A percentile compares a stretch with the other conserved stretches of the same genome.
These are phyloP conservation scores for Coenonympha glycerion DNA, from an alignment of 2,888 invertebrate genomes.

Conservation along the genomic window DNA sequence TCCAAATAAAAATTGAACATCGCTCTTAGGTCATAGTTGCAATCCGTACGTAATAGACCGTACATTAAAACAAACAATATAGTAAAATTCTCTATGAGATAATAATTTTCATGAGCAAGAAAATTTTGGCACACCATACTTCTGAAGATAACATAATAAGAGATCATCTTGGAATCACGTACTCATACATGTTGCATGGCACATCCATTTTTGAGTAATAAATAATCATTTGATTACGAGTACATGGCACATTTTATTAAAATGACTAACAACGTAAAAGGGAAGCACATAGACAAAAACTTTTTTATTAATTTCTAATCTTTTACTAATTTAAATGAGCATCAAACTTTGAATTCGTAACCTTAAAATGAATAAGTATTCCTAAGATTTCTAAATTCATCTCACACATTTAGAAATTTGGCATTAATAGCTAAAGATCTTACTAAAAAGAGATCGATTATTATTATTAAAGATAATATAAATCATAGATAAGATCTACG, in stretches of 20 bases:
- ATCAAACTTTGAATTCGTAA: constrained; percentile 9
- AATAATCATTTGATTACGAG: too few species aligned
- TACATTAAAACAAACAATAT: constrained; percentile 15
- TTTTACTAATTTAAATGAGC: constrained; percentile 20
- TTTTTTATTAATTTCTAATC: constrained; percentile 1
- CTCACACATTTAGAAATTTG: constrained; percentile 26
- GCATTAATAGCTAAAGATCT: constrained; percentile 21
- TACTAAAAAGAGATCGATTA: constrained; percentile 26
- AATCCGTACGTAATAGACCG: too few species aligned
- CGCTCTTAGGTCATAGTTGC: too few species aligned
- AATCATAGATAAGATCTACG: not conserved
- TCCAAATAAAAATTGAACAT: not conserved
- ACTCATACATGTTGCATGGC: constrained; percentile 25
- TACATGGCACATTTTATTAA: constrained; percentile 7
- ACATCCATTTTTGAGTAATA: constrained; percentile 18
- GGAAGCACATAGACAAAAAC: constrained; percentile 17
- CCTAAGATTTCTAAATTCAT: constrained; percentile 6
- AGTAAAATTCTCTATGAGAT: constrained; percentile 26
- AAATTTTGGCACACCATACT: constrained; percentile 35
- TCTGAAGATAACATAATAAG: constrained; percentile 26
- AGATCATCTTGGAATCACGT: not conserved
- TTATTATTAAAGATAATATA: constrained; percentile 4
- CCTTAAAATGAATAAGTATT: not conserved
- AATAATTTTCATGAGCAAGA: constrained; percentile 25
- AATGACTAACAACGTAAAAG: constrained; percentile 15